Evolutionary conservation across 2,113 vertebrate genomes (phyloP), one percentile per base, ranked within the genome.

Genomic region (Heterocephalus glaber): DNA sequence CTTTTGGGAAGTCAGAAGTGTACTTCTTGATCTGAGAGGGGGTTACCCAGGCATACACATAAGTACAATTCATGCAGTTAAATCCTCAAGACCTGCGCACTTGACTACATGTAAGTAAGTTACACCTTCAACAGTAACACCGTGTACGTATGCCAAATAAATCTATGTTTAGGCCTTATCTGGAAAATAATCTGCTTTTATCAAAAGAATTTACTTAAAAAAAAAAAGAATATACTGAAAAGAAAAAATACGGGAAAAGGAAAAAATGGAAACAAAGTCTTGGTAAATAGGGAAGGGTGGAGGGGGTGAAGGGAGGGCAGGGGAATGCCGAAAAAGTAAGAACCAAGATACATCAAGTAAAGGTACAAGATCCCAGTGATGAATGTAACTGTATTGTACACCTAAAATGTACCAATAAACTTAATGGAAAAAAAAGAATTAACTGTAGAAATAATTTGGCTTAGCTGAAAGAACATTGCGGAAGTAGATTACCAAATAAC

Each of bases 11-110:
- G 7, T 28, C 24, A 28, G 3, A 12, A 11, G 3, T 24, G 24
- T 20, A 22, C 38, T 44, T 35, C 28, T 44, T 19, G 17, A 41
- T 20, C n/a, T 54, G 52, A 68, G 70, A 81, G 28, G 12, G 30
- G 7, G 0, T 44, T 41, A 66, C 10, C 17, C 19, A 22, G 38
- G 4, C 44, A 20, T 3, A 2, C 5, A 44, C 3, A 11, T 24
- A 41, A 44, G 54, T 4, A 41, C 1, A 22, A 10, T 41, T 58
- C 0, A 2, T 89, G 33, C 56, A 2, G 10, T 10, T 47, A 17
- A 41, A 49, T 13, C 58, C 20, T 19, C 52, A 22, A 41, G 9
- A 66, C 38, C 30, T 49, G 24, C 2, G 4, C 63, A 28, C 63
- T 82, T 63, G 47, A 82, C 9, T 54, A 5, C 56, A 10, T 33